A percentile compares a stretch with the other conserved stretches of the same genome.
Conservation (phyloP, 1,140 invertebrate species). For the Phenacoccus solenopsis region DNA sequence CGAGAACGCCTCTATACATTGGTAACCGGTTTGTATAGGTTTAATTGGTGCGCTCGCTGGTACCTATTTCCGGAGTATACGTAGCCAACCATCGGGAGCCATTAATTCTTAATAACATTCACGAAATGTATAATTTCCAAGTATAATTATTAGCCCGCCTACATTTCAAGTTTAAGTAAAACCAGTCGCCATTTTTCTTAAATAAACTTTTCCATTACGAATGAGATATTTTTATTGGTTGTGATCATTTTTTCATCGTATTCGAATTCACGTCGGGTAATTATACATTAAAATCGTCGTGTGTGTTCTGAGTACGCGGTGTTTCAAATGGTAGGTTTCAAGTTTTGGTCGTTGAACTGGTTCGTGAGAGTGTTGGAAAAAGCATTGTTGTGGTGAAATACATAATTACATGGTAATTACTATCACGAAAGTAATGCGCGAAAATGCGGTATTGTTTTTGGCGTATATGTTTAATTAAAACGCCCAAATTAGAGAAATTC, state of each 20-base stretch:
- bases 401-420: no score
- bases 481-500: no score
- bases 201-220: background rate
- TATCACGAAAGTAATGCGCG: background rate
- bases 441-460: background rate
- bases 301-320: background rate
- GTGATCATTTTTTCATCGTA: background rate
- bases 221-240: background rate
- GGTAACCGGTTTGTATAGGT: background rate
- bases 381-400: background rate
- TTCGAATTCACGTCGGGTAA: background rate
- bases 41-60: background rate
- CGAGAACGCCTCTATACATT: background rate
- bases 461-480: no score
- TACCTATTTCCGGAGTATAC: conserved; percentile 4
- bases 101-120: conserved; percentile 15
- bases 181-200: background rate
- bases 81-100: background rate
- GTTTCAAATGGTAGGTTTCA: background rate
- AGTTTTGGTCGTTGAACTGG: background rate
- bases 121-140: conserved; percentile 5
- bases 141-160: background rate
- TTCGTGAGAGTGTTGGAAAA: background rate
- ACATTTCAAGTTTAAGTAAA: background rate
- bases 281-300: background rate